Percentiles rank a stretch among this genome's conserved stretches.
Evolutionary conservation across 2,113 vertebrate genomes (phyloP).

Genomic region (Arenaria interpres): DNA sequence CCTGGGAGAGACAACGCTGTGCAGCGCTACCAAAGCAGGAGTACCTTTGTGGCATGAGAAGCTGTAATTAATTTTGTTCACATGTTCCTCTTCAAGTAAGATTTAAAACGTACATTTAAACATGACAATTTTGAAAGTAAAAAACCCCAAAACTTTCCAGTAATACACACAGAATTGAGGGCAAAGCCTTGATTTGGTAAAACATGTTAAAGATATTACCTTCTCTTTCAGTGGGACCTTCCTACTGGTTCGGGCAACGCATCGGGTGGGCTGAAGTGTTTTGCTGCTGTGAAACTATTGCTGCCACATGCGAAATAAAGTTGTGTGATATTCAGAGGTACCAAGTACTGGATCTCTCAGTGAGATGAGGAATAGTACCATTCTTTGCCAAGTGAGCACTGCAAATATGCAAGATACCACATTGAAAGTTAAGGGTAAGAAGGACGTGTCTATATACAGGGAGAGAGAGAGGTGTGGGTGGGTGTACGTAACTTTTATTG

Average conservation of each 20-base stretch:
- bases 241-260: neutral
- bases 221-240: neutral
- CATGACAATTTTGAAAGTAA: neutral
- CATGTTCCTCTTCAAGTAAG: neutral
- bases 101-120: neutral
- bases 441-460: fast-evolving
- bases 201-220: neutral
- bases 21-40: neutral
- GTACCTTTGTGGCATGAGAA: neutral
- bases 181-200: neutral
- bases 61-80: neutral
- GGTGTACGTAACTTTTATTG: neutral
- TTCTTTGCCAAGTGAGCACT: neutral
- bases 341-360: neutral
- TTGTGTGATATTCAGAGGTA: neutral
- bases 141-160: neutral
- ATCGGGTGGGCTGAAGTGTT: neutral
- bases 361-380: neutral
- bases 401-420: neutral
- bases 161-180: neutral
- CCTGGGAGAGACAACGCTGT: neutral
- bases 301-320: neutral
- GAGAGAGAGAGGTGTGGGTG: neutral
- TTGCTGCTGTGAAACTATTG: neutral
- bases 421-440: neutral